Evolutionary conservation across 2,113 vertebrate species (phyloP), one percentile per base, ranked within the genome.

Genomic region (Pedetes capensis): DNA sequence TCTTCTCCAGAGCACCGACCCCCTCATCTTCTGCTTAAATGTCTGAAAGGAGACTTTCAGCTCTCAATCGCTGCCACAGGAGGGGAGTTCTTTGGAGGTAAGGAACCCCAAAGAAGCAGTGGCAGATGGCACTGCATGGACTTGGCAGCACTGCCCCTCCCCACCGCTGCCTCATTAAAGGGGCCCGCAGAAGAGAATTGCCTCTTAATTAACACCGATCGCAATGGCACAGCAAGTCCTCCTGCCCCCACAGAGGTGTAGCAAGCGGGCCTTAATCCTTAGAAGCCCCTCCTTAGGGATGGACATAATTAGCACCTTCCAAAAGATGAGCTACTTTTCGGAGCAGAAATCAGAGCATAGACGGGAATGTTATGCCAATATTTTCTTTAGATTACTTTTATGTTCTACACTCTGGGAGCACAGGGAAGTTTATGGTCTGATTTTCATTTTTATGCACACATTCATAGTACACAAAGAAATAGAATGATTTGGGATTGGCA

Each of bases 171-270:
- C 92, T 96, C 87, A 42, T 95, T 94, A 79, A 83, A 95, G 82
- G 64, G 39, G 64, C 63, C 76, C 92, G 59, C 47, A 55, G 78
- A 96, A 95, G 78, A 64, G 89, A 95, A 68, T 57, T 69, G 94
- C 51, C 55, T 92, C 76, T 96, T 95, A 86, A 96, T 96, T 92
- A 94, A 84, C 2, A 0, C 59, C 37, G 32, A 91, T 83, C 88
- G 95, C 44, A 91, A 88, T 16, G 59, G 20, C 64, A 87, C 57
- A 61, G 57, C 42, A 90, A 66, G 88, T 42, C n/a, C 68, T 13
- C 5, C 79, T 93, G 79, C 86, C 87, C 59, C 93, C 37, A 0
- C 34, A 10, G 37, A 47, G n/a, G 79, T 78, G 23, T 27, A 44
- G 49, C 27, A 0, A 87, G 37, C n/a, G 32, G 20, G 61, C 85